Percentiles rank a stretch among this genome's conserved stretches.
These are phyloP conservation scores for Phainopepla nitens DNA, from an alignment of 2,113 vertebrate species.

Conservation along the genomic window DNA sequence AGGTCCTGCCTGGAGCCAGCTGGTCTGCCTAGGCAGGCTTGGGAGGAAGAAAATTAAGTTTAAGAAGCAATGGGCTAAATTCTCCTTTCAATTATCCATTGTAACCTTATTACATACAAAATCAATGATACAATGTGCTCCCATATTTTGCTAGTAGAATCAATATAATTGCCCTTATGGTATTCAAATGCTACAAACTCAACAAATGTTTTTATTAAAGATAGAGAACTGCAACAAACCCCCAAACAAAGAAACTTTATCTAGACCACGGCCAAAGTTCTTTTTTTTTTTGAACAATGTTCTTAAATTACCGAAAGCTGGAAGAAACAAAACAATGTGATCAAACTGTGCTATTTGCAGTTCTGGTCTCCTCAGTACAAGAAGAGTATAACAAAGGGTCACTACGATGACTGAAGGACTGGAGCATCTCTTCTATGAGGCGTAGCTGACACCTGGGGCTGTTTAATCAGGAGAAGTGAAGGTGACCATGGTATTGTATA, in stretches of 20 bases:
- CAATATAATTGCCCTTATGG: neutral
- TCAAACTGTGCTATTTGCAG: neutral
- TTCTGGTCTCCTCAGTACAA: neutral
- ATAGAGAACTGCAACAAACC: neutral
- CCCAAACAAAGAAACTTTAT: neutral
- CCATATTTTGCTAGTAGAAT: slow-evolving; percentile 25
- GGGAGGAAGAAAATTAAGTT: slow-evolving; percentile 46
- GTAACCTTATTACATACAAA: slow-evolving; percentile 43
- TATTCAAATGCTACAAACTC: slow-evolving; percentile 30
- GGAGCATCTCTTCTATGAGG: neutral
- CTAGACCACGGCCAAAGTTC: neutral
- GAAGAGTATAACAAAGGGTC: neutral
- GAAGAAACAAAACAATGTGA: neutral
- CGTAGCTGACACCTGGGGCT: neutral
- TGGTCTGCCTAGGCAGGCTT: slow-evolving; percentile 30
- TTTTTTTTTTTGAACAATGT: neutral
- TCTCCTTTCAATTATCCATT: slow-evolving; percentile 57
- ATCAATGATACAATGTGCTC: slow-evolving; percentile 36
- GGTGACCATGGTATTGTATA: rapidly evolving
- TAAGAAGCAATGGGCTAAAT: slow-evolving; percentile 44
- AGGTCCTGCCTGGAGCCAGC: slow-evolving; percentile 19
- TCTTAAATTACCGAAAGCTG: neutral
- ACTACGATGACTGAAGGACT: neutral
- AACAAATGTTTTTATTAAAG: slow-evolving; percentile 30
- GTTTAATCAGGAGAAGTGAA: neutral